Evolutionary conservation across 2,888 invertebrate species (phyloP), one percentile per base, ranked within the genome.

Genomic region (Cordilura impudica): DNA sequence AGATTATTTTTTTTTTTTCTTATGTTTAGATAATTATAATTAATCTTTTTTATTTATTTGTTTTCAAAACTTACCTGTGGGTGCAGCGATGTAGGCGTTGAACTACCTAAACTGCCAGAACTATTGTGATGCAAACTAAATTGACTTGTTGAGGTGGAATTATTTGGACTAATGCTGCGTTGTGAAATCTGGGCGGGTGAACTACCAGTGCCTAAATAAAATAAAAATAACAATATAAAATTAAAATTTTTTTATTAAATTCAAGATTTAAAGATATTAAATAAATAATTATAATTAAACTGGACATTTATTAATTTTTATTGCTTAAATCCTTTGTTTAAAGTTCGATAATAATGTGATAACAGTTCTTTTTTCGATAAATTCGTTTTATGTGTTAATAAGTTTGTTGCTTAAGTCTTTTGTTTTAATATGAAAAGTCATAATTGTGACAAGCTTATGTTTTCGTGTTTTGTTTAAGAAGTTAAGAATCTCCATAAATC

Each of bases 171-270:
- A 86, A 88, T 88, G 86, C 90, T 90, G 84, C 90, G 89, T 83
- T 90, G 90, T 84, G 90, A 90, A 88, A 90, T 90, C 87, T 90
- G 90, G 87, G 90, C 90, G 86, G 90, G 90, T 84, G 90, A 90
- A 86, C 89, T 90, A 87, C 90, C 90, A 84, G 89, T 90, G 87
- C 90, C 90, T 90, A 83, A 7, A 86, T 60, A 49, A 72, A 19
- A 56, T 1, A 70, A 61, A 60, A 18, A 23, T 63, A 81, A 78
- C 77, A 49, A 29, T 45, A 60, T n/a, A 16, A 23, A 63, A 51
- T 70, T 35, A 69, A 5, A 19, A 51, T 23, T 51, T 51, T n/a
- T n/a, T n/a, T n/a, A n/a, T n/a, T n/a, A n/a, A n/a, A n/a, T n/a
- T n/a, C n/a, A n/a, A n/a, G n/a, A n/a, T n/a, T n/a, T n/a, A n/a